Percentiles rank a stretch among this genome's conserved stretches.
Evolutionary conservation across 2,797 vertebrate genomes (phyloP).

Genomic region (Geotrypetes seraphini): DNA sequence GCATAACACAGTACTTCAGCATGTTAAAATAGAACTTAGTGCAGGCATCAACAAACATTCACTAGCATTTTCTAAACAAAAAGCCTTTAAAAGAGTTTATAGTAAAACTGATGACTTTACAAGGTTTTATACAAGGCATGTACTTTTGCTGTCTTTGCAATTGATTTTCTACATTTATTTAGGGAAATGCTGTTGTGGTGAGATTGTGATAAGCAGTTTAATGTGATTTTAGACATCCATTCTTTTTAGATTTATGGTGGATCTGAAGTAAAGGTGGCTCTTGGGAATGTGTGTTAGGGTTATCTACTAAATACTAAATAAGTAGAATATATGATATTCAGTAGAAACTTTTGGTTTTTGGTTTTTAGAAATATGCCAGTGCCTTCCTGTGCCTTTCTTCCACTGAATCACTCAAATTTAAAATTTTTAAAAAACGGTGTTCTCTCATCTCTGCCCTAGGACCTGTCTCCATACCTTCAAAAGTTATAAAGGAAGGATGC

Average conservation of each 20-base stretch:
- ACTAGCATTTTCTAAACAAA: constrained; percentile 30
- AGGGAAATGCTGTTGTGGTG: constrained; percentile 24
- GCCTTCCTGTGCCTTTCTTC: too few relatives aligned
- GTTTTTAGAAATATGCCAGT: too few relatives aligned
- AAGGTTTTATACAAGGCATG: constrained; percentile 15
- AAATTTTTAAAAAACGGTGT: too few relatives aligned
- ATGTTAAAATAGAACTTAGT: constrained; percentile 34
- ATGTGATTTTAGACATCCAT: constrained; percentile 18
- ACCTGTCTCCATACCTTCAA: too few relatives aligned
- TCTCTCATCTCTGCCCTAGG: too few relatives aligned
- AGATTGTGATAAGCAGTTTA: constrained; percentile 34
- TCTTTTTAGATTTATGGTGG: constrained; percentile 24
- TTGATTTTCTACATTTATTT: constrained; percentile 17
- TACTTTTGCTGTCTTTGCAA: constrained; percentile 11
- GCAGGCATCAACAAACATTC: constrained; percentile 18
- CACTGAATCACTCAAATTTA: too few relatives aligned
- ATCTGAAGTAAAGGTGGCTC: not conserved
- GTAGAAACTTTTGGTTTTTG: too few relatives aligned
- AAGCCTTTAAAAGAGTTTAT: constrained; percentile 29
- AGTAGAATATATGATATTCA: too few relatives aligned
- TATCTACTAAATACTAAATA: constrained; percentile 4
- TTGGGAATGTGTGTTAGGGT: constrained; percentile 9
- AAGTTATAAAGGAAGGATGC: too few relatives aligned
- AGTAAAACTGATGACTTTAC: constrained; percentile 35
- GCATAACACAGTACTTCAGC: constrained; percentile 12